Conservation (phyloP, 1,140 invertebrate genomes). For the Phocides pigmalion region DNA sequence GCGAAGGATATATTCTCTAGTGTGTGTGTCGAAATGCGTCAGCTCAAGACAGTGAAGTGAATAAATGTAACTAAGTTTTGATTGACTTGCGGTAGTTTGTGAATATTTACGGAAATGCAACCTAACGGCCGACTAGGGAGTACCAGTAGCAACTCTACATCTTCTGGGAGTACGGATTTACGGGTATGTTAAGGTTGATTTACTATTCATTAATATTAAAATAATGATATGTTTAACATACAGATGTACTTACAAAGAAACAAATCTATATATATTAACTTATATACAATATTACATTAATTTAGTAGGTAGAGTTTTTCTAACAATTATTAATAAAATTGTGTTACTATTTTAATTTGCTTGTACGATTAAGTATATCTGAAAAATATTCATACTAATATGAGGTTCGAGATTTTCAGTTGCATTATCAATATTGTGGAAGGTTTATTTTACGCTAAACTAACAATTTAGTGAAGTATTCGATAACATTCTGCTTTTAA, state of each 20-base stretch:
- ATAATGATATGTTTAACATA: too few relatives aligned
- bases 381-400: too few relatives aligned
- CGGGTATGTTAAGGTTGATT: constrained; percentile 56
- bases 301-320: too few relatives aligned
- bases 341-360: too few relatives aligned
- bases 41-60: constrained; percentile 29
- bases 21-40: constrained; percentile 22
- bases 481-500: background rate
- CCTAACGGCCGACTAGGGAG: constrained; percentile 58
- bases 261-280: too few relatives aligned
- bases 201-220: background rate
- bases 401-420: too few relatives aligned
- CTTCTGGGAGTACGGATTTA: constrained; percentile 67
- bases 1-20: constrained; percentile 8
- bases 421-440: too few relatives aligned
- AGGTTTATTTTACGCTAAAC: too few relatives aligned
- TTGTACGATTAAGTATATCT: too few relatives aligned
- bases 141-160: constrained; percentile 65
- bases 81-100: background rate
- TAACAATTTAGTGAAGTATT: background rate
- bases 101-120: constrained; percentile 51
- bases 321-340: too few relatives aligned
- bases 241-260: too few relatives aligned
- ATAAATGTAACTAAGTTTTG: constrained; percentile 1
- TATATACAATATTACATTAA: too few relatives aligned